These are phyloP conservation scores for Prorops nasuta DNA, from an alignment of 1,140 invertebrate species.

Conservation along the genomic window DNA sequence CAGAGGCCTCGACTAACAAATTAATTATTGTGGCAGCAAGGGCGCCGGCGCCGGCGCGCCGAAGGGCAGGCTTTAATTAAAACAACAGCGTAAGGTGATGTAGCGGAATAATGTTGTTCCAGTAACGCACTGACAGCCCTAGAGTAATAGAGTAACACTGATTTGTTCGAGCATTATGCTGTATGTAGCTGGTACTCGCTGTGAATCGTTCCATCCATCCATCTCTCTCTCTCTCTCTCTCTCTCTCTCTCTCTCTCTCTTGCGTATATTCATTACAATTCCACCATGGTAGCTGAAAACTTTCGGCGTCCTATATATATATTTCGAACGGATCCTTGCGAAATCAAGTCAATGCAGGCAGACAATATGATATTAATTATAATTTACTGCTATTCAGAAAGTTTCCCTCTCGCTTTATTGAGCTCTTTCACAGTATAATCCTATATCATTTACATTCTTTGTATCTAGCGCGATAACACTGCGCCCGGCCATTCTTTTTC, in stretches of 20 bases:
- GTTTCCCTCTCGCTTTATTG: slow-evolving; percentile 27
- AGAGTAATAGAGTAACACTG: too few species aligned
- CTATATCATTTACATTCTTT: slow-evolving; percentile 34
- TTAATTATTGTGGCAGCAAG: too few species aligned
- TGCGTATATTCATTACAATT: slow-evolving; percentile 19
- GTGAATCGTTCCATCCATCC: slow-evolving; percentile 15
- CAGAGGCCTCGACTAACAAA: too few species aligned
- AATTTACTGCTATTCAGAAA: slow-evolving; percentile 42
- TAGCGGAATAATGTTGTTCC: too few species aligned
- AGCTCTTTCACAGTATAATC: slow-evolving; percentile 14
- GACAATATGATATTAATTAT: slow-evolving; percentile 46
- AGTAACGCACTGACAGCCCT: too few species aligned
- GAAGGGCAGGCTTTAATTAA: too few species aligned
- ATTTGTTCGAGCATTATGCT: background rate
- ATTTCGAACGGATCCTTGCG: slow-evolving; percentile 13
- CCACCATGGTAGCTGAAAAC: slow-evolving; percentile 20
- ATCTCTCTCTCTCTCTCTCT: too few species aligned
- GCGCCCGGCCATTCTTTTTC: slow-evolving; percentile 10
- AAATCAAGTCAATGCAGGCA: slow-evolving; percentile 22
- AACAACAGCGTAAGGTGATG: too few species aligned
- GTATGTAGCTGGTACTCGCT: slow-evolving; percentile 9
- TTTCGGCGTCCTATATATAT: slow-evolving; percentile 2
- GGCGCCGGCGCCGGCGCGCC: too few species aligned
- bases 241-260: too few species aligned
- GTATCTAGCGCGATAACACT: slow-evolving; percentile 8